Percentiles rank a stretch among this genome's conserved stretches.
phyloP scores from a whole-genome alignment of 2,888 invertebrate species.

The Ormia ochracea region DNA sequence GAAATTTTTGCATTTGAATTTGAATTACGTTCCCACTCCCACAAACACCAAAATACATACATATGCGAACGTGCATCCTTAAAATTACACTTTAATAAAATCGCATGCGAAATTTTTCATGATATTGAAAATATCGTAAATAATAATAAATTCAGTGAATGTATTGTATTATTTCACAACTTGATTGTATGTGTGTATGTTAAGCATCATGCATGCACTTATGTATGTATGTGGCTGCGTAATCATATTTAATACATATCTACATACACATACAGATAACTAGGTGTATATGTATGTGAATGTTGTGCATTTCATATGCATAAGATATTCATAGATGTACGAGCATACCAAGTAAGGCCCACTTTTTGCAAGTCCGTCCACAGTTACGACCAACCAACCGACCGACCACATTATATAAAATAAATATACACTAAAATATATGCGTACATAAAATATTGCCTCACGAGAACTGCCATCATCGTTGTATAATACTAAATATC shows the following conservation, averaged over 20 bases:
- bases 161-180: no score
- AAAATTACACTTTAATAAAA: no score
- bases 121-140: no score
- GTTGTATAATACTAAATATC: conserved; percentile 54
- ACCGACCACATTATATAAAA: conserved; percentile 63
- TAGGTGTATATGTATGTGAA: no score
- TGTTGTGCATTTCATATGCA: neutral
- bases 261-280: no score
- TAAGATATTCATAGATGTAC: conserved; percentile 18
- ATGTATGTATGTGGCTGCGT: neutral
- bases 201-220: neutral
- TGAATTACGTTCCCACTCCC: no score
- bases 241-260: neutral
- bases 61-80: no score
- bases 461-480: conserved; percentile 57
- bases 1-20: no score
- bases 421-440: conserved; percentile 65
- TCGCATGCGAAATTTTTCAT: no score
- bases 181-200: neutral
- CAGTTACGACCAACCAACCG: neutral
- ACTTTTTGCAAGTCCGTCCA: neutral
- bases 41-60: no score
- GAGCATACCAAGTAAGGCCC: conserved; percentile 42
- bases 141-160: no score
- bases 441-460: conserved; percentile 64